These are phyloP conservation scores for Asarcornis scutulata DNA, from an alignment of 2,113 vertebrate genomes.

Conservation along the genomic window DNA sequence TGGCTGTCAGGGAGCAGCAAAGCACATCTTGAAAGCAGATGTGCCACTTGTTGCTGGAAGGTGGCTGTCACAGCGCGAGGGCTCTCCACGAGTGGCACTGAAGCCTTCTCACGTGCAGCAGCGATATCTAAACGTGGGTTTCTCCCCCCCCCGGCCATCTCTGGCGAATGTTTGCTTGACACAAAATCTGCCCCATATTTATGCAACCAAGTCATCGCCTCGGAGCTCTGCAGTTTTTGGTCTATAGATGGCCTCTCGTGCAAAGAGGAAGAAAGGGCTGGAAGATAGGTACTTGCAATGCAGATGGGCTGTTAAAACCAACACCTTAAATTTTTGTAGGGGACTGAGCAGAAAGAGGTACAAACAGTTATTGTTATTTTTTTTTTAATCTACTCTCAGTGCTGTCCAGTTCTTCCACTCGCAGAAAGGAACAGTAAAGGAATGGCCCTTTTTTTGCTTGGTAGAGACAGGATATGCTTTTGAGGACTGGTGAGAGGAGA, in stretches of 20 bases:
- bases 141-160: background rate
- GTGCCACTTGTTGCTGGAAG: constrained; percentile 64
- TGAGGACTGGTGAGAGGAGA: background rate
- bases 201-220: background rate
- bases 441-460: background rate
- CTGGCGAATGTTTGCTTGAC: background rate
- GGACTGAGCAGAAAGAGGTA: background rate
- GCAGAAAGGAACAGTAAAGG: accelerated
- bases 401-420: background rate
- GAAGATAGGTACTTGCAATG: background rate
- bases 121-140: background rate
- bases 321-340: background rate
- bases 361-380: background rate
- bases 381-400: background rate
- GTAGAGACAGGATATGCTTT: background rate
- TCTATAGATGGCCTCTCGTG: background rate
- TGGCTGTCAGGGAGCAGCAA: background rate
- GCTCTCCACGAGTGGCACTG: background rate
- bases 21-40: constrained; percentile 40
- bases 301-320: background rate
- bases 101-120: background rate
- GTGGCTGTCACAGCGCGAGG: background rate
- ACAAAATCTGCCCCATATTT: background rate
- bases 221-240: background rate
- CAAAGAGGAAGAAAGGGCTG: constrained; percentile 7